Base-by-base conservation (phyloP, 2,888 invertebrate species). In the Caenorhabditis sp. region DNA sequence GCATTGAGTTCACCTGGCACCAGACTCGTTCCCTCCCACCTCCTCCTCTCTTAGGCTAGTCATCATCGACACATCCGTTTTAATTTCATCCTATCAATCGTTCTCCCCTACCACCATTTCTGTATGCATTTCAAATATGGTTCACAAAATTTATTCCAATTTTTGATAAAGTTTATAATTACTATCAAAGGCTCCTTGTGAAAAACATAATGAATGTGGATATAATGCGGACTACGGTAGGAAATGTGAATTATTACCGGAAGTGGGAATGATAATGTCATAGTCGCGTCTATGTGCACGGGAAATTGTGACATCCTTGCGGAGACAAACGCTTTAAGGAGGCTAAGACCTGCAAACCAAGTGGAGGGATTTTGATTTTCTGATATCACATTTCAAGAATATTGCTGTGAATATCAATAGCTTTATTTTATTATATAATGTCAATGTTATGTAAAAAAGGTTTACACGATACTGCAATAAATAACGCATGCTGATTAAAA, bases 41-140 rank as follows among this genome's bases (percentile, higher is more conserved):
- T 32, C 9, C 13, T 2, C 37, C 51, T 32, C 9, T 4, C 1
- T 40, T 74, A 74, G 74, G 53, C 76, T 76, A 76, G 76, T 76
- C 76, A 76, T 58, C 37, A 58, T 32, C 35, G 44, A 44, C 22
- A 44, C 28, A 44, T 37, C 53, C 55, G 15, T 28, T 28, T 37
- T 8, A 5, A n/a, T 64, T 72, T 28, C 20, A 22, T 51, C 8
- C 1, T n/a, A 20, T 35, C 11, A 20, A 50, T 37, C n/a, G n/a
- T n/a, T n/a, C n/a, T n/a, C n/a, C n/a, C n/a, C n/a, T n/a, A n/a
- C n/a, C n/a, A n/a, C 44, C 18, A 11, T 11, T 32, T 50, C 26
- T 53, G 74, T 67, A 74, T 74, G 74, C 65, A 74, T 56, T 37
- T 65, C 64, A 40, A 74, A 35, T 74, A 65, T 60, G 65, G 74